phyloP scores from a whole-genome alignment of 2,888 invertebrate genomes.

The Euzetes globulus region DNA sequence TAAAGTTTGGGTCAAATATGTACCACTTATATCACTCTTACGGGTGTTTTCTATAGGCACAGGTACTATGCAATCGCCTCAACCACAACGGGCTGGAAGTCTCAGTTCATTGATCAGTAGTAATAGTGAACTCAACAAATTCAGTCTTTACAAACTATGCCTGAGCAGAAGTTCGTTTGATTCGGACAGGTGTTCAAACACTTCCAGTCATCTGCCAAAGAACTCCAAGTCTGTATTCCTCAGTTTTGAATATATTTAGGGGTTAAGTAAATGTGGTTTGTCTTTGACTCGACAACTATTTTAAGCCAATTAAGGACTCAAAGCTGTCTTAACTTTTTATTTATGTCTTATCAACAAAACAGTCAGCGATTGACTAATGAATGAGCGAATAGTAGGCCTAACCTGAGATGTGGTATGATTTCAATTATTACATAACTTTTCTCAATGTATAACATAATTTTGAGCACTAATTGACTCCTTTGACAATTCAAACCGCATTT shows the following conservation, averaged over 20 bases:
- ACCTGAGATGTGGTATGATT: slow-evolving; percentile 14
- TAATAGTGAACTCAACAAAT: slow-evolving; percentile 4
- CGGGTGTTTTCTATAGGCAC: background rate
- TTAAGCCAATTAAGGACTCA: background rate
- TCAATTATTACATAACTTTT: slow-evolving; percentile 3
- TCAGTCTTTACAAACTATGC: slow-evolving; percentile 18
- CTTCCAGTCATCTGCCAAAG: slow-evolving; percentile 22
- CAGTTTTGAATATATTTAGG: background rate
- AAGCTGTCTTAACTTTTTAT: background rate
- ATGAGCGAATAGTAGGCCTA: background rate
- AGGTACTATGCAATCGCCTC: slow-evolving; percentile 12
- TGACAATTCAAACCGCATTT: slow-evolving; percentile 16
- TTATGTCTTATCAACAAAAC: background rate
- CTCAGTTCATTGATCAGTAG: slow-evolving; percentile 25
- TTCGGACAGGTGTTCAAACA: background rate
- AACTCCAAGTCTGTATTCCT: slow-evolving; percentile 30
- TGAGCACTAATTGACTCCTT: background rate
- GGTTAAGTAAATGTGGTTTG: slow-evolving; percentile 2
- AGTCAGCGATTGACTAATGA: background rate
- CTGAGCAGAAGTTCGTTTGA: slow-evolving; percentile 18
- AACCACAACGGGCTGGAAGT: slow-evolving; percentile 11
- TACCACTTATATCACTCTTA: background rate
- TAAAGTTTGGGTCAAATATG: slow-evolving; percentile 9
- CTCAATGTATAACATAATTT: background rate
- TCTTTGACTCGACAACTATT: background rate